These are phyloP conservation scores for Drosophila mauritiana DNA, from an alignment of 1,140 invertebrate genomes.

Conservation along the genomic window DNA sequence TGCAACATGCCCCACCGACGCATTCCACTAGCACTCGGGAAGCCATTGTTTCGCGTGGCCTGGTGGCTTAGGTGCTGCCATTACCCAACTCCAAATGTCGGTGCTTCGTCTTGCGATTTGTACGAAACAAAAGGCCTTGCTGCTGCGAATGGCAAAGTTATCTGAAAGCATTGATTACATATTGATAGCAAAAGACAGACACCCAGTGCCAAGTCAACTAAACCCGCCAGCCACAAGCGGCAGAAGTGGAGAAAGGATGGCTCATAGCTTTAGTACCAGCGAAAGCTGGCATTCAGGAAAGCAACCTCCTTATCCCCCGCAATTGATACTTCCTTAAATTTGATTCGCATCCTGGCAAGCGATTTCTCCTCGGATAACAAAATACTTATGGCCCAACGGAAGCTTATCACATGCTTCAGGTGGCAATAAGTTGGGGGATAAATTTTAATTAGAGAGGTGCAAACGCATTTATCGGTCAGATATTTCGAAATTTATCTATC, in stretches of 20 bases:
- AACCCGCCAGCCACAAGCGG: conserved; percentile 32
- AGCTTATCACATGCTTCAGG: conserved; percentile 23
- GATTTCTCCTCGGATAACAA: conserved; percentile 38
- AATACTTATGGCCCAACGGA: conserved; percentile 43
- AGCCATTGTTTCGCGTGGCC: conserved; percentile 51
- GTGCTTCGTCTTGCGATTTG: conserved; percentile 58
- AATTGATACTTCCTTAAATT: conserved; percentile 69
- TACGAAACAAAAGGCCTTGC: conserved; percentile 74
- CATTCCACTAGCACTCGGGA: conserved; percentile 4
- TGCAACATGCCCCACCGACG: neutral
- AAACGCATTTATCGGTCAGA: neutral
- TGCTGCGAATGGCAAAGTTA: conserved; percentile 74
- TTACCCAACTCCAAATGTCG: conserved; percentile 35
- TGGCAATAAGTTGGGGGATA: neutral
- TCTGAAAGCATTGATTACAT: conserved; percentile 78
- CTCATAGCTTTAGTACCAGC: neutral
- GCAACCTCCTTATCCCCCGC: conserved; percentile 9
- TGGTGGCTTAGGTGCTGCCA: conserved; percentile 42
- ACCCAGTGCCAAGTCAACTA: conserved; percentile 26
- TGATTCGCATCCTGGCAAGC: conserved; percentile 20
- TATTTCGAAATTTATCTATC: neutral
- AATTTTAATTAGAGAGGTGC: conserved; percentile 2
- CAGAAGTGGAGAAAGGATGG: neutral
- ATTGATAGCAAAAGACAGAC: conserved; percentile 51
- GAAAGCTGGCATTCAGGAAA: conserved; percentile 7